Percentiles rank a stretch among this genome's conserved stretches.
Conservation (phyloP, 2,888 invertebrate genomes). For the Limnephilus lunatus region DNA sequence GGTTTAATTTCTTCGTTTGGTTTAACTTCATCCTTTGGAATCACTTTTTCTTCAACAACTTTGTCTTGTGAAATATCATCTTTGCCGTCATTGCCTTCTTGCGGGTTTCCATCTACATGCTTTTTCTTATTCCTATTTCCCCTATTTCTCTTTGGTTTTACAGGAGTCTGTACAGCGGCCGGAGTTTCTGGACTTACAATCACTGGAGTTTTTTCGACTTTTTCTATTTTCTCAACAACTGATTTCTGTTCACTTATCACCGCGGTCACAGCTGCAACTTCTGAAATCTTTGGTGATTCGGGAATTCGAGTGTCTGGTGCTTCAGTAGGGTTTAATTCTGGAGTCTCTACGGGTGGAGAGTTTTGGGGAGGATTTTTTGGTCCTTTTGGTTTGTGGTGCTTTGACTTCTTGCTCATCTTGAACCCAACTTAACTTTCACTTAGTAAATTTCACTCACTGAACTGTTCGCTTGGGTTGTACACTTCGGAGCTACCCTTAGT, state of each 20-base stretch:
- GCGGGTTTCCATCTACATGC: slow-evolving; percentile 67
- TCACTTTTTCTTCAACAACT: not conserved
- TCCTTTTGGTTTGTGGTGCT: slow-evolving; percentile 65
- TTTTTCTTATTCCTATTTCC: slow-evolving; percentile 73
- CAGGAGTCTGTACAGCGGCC: slow-evolving; percentile 68
- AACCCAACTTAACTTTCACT: slow-evolving; percentile 18
- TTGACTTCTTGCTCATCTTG: slow-evolving; percentile 64
- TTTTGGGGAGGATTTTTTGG: slow-evolving; percentile 63
- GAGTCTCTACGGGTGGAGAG: slow-evolving; percentile 32
- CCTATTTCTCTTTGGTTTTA: slow-evolving; percentile 75
- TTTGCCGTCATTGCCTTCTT: slow-evolving; percentile 65
- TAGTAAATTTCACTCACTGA: slow-evolving; percentile 6
- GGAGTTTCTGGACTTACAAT: not conserved
- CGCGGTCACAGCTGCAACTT: slow-evolving; percentile 57
- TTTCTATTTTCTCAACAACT: slow-evolving; percentile 28
- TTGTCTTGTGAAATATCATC: not conserved
- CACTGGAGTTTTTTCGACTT: not conserved
- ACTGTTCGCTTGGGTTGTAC: slow-evolving; percentile 3
- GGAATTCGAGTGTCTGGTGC: slow-evolving; percentile 67
- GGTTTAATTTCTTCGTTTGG: slow-evolving; percentile 64
- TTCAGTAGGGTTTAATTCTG: slow-evolving; percentile 40
- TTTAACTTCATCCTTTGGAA: slow-evolving; percentile 54
- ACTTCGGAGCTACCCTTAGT: slow-evolving; percentile 42
- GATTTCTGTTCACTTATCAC: slow-evolving; percentile 1
- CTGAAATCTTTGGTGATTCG: slow-evolving; percentile 66